These are phyloP conservation scores for Tenodera sinensis DNA, from an alignment of 2,888 invertebrate genomes.

Conservation along the genomic window DNA sequence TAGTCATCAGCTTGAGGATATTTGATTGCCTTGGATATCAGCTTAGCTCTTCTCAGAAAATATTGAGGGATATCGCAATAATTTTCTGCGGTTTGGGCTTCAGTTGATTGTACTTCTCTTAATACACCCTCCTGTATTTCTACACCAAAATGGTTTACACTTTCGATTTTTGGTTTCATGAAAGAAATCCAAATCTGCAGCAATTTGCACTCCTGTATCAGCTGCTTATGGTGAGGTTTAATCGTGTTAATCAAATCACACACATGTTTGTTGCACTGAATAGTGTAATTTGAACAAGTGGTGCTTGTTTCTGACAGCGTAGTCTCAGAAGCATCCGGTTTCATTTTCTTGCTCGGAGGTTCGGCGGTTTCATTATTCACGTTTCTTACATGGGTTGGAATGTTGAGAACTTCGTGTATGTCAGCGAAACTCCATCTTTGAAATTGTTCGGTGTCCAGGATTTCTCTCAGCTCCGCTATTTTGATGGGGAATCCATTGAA, in stretches of 20 bases:
- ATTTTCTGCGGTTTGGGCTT: constrained; percentile 95
- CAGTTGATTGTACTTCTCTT: constrained; percentile 94
- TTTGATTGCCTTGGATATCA: constrained; percentile 80
- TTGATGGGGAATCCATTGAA: constrained; percentile 89
- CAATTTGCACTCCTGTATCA: constrained; percentile 93
- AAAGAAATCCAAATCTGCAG: constrained; percentile 99
- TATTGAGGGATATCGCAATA: constrained; percentile 97
- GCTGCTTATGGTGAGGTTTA: constrained; percentile 92
- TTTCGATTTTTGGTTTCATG: constrained; percentile 98
- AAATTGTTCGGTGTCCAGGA: constrained; percentile 79
- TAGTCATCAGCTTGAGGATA: constrained; percentile 97
- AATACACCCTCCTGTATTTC: constrained; percentile 97
- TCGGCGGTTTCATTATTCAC: too few relatives aligned
- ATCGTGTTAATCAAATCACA: constrained; percentile 85
- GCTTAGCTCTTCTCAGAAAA: constrained; percentile 78
- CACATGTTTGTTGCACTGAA: constrained; percentile 82
- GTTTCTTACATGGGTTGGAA: too few relatives aligned
- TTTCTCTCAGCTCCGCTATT: constrained; percentile 83
- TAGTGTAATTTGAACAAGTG: constrained; percentile 78
- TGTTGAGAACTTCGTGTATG: constrained; percentile 79
- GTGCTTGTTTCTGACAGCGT: too few relatives aligned
- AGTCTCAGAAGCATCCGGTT: too few relatives aligned
- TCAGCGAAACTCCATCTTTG: constrained; percentile 71
- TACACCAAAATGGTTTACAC: constrained; percentile 99
- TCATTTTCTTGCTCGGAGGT: too few relatives aligned